A percentile compares a stretch with the other conserved stretches of the same genome.
phyloP scores from a whole-genome alignment of 2,797 vertebrate genomes.

The Diceros bicornis region DNA sequence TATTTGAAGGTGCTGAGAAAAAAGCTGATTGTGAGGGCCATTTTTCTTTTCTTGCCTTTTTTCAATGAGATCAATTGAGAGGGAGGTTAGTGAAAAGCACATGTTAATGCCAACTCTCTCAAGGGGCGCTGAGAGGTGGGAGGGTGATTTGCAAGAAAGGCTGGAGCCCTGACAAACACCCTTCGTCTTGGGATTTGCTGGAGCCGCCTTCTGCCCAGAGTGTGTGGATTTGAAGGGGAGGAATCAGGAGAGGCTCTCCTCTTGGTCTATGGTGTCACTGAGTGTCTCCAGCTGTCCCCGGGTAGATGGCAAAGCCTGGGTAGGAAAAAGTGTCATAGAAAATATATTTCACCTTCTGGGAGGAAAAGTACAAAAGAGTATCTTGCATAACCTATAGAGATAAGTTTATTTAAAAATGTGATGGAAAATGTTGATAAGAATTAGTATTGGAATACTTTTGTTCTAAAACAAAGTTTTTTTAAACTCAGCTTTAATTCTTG shows the following conservation, averaged over 20 bases:
- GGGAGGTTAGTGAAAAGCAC: not conserved
- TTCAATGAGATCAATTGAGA: not conserved
- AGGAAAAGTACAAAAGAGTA: not conserved
- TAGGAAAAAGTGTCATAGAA: not conserved
- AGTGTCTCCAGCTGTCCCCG: not conserved
- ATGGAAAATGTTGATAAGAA: not conserved
- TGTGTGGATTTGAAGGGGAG: not conserved
- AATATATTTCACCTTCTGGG: not conserved
- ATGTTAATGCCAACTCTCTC: fast-evolving
- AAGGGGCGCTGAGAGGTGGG: not conserved
- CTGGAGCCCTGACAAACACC: too few species aligned
- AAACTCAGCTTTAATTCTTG: conserved; percentile 12
- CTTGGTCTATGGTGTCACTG: not conserved
- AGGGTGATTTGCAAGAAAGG: not conserved
- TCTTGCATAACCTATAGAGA: not conserved
- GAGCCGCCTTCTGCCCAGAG: not conserved
- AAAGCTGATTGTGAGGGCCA: not conserved
- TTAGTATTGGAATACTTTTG: not conserved
- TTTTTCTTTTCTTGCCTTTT: conserved; percentile 1
- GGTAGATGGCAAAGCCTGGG: not conserved
- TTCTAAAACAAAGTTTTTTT: not conserved
- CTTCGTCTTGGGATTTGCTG: too few species aligned
- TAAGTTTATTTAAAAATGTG: not conserved
- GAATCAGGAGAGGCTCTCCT: fast-evolving
- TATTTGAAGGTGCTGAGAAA: not conserved